Evolutionary conservation across 2,113 vertebrate genomes (phyloP).

Genomic region (Caloenas nicobarica): DNA sequence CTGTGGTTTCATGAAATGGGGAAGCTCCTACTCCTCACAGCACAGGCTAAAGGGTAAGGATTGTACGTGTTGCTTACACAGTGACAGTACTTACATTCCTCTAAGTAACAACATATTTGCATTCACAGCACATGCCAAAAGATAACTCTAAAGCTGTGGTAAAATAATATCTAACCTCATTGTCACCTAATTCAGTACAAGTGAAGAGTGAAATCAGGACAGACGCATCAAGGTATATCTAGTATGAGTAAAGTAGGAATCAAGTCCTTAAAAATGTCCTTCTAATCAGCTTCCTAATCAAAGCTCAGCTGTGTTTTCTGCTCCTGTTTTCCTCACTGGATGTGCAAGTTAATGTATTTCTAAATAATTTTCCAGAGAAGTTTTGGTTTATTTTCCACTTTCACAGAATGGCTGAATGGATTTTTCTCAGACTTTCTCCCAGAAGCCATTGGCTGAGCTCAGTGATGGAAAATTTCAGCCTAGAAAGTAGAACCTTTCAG

Average conservation of each 20-base stretch:
- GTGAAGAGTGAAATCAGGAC: not conserved
- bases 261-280: not conserved
- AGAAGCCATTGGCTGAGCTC: constrained; percentile 37
- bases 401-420: not conserved
- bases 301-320: not conserved
- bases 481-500: constrained; percentile 65
- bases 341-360: not conserved
- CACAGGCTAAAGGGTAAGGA: not conserved
- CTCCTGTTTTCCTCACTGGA: not conserved
- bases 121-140: not conserved
- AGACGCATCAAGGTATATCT: not conserved
- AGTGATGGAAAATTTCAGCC: constrained; percentile 66
- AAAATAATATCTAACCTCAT: not conserved
- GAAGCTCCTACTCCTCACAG: not conserved
- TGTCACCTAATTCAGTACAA: not conserved
- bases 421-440: constrained; percentile 50
- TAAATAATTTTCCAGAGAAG: constrained; percentile 27
- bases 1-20: fast-evolving
- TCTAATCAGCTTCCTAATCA: not conserved
- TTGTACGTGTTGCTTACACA: not conserved
- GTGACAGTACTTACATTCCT: not conserved
- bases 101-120: not conserved
- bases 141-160: not conserved
- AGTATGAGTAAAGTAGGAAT: not conserved
- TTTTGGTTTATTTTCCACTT: constrained; percentile 49